Conservation (phyloP, 2,888 invertebrate genomes). For the Dromius quadrimaculatus region DNA sequence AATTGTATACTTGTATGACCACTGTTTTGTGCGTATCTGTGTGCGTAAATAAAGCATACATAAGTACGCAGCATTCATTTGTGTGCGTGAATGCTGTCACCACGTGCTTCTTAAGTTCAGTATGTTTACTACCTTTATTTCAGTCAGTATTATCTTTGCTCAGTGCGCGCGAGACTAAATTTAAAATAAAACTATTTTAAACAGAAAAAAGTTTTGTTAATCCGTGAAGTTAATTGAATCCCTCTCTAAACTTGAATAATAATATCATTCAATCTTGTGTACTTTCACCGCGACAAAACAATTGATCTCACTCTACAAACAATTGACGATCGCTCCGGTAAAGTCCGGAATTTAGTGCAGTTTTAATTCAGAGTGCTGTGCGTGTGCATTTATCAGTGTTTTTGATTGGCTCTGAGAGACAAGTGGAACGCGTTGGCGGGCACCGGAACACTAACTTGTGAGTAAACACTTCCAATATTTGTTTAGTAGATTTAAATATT, state of each 20-base stretch:
- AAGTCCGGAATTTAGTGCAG: neutral
- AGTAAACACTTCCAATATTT: neutral
- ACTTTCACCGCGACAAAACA: slow-evolving; percentile 6
- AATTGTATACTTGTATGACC: no score
- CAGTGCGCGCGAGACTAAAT: neutral
- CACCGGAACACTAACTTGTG: neutral
- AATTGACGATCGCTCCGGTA: slow-evolving; percentile 5
- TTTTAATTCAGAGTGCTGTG: neutral
- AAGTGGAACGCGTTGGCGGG: neutral
- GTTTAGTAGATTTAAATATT: neutral
- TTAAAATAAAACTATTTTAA: neutral
- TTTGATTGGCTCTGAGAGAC: slow-evolving; percentile 3
- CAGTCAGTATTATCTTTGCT: neutral
- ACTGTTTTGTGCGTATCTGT: neutral
- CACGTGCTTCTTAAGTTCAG: neutral
- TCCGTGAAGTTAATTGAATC: neutral
- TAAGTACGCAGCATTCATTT: no score
- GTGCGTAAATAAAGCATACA: no score
- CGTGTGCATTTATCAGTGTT: neutral
- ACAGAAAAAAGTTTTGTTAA: neutral
- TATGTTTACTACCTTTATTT: neutral
- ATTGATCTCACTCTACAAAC: neutral
- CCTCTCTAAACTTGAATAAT: neutral
- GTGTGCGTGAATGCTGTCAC: neutral
- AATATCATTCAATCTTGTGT: neutral